These are phyloP conservation scores for Apamea epomidion DNA, from an alignment of 2,888 invertebrate species.

Conservation along the genomic window DNA sequence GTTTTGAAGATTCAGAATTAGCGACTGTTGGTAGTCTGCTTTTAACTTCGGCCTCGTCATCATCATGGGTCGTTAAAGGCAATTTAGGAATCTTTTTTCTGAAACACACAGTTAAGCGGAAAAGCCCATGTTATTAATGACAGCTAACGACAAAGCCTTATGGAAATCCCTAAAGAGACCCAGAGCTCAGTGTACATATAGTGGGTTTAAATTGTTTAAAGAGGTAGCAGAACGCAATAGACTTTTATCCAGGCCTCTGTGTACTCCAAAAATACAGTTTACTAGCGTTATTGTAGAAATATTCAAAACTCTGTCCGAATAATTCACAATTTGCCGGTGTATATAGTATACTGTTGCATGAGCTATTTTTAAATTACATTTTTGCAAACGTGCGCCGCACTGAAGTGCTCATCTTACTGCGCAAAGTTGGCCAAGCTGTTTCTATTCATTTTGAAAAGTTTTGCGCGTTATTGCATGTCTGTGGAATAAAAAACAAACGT, in stretches of 20 bases:
- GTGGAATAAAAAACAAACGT: constrained; percentile 53
- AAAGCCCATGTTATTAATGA: neutral
- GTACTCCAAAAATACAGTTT: constrained; percentile 21
- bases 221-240: constrained; percentile 5
- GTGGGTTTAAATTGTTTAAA: neutral
- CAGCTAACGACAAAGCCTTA: neutral
- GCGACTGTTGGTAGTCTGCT: neutral
- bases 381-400: constrained; percentile 62
- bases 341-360: constrained; percentile 43
- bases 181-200: neutral
- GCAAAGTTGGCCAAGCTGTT: constrained; percentile 61
- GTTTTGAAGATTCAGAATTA: neutral
- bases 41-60: neutral
- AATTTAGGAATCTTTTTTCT: neutral
- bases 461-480: constrained; percentile 61
- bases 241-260: neutral
- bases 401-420: constrained; percentile 56
- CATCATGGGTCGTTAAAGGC: neutral
- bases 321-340: constrained; percentile 53
- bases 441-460: constrained; percentile 61
- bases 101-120: neutral
- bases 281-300: constrained; percentile 38
- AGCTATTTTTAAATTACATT: constrained; percentile 69
- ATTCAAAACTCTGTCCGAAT: constrained; percentile 56
- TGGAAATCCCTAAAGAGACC: neutral